A percentile compares a stretch with the other conserved stretches of the same genome.
Evolutionary conservation across 2,113 vertebrate species (phyloP).

Genomic region (Strix aluco): DNA sequence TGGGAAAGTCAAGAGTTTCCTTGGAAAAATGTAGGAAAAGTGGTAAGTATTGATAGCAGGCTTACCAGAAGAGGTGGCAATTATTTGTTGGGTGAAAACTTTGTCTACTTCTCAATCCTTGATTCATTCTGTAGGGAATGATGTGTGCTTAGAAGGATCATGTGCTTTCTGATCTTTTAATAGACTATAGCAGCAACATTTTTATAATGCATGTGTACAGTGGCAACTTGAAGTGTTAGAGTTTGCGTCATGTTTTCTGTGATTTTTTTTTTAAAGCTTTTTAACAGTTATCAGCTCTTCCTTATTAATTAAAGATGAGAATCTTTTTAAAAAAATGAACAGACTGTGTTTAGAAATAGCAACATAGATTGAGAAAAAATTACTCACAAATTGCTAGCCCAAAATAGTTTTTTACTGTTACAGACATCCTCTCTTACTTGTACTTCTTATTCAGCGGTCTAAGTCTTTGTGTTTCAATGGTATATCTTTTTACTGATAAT

Average conservation of each 20-base stretch:
- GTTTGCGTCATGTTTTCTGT: neutral
- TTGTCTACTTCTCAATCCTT: neutral
- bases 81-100: neutral
- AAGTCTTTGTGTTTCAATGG: neutral
- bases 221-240: neutral
- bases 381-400: neutral
- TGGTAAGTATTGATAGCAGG: neutral
- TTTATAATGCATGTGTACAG: neutral
- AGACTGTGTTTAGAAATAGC: neutral
- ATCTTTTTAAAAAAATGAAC: neutral
- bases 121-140: slow-evolving; percentile 11
- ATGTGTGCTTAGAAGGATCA: slow-evolving; percentile 42
- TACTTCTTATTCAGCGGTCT: neutral
- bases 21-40: neutral
- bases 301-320: slow-evolving; percentile 12
- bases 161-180: slow-evolving; percentile 55
- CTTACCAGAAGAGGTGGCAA: neutral
- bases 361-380: neutral
- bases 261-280: neutral
- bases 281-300: slow-evolving; percentile 2
- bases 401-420: neutral
- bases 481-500: neutral
- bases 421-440: neutral
- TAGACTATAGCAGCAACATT: neutral
- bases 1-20: neutral